These are phyloP conservation scores for Theonella swinhoei DNA, from an alignment of 37 sponge, comb jelly and placozoan species.

Conservation along the genomic window DNA sequence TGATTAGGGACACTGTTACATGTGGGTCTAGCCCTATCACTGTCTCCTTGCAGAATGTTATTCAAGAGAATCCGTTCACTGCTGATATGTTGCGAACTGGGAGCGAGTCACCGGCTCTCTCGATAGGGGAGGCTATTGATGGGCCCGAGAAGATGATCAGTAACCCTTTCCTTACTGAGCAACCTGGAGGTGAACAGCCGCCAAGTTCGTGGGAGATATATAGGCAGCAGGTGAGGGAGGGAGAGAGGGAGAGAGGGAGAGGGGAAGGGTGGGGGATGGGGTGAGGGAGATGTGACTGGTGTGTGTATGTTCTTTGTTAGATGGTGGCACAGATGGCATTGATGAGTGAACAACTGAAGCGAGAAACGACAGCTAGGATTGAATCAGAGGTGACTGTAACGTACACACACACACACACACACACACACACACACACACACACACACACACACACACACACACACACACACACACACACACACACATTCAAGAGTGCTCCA, in stretches of 20 bases:
- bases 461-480: conserved; percentile 5
- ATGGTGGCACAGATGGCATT: conserved; percentile 42
- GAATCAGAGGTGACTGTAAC: conserved; percentile 75
- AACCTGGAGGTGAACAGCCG: background rate
- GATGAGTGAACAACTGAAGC: conserved; percentile 64
- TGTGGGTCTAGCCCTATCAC: too few relatives aligned
- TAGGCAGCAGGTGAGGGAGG: conserved; percentile 23
- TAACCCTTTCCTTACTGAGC: conserved; percentile 1
- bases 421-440: background rate
- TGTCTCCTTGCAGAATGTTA: conserved; percentile 17
- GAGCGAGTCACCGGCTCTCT: conserved; percentile 20
- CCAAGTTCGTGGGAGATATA: conserved; percentile 23
- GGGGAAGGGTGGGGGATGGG: background rate
- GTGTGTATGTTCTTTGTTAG: conserved; percentile 35
- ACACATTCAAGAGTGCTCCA: background rate
- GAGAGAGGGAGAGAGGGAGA: background rate
- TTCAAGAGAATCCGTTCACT: conserved; percentile 60
- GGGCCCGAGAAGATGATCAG: background rate
- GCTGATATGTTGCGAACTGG: background rate
- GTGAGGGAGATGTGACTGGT: background rate
- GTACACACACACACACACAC: background rate
- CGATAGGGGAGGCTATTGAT: conserved; percentile 51
- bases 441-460: conserved; percentile 2
- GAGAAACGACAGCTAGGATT: conserved; percentile 72
- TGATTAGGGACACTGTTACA: too few relatives aligned